phyloP scores from a whole-genome alignment of 2,888 invertebrate species.

The Xylota segnis region DNA sequence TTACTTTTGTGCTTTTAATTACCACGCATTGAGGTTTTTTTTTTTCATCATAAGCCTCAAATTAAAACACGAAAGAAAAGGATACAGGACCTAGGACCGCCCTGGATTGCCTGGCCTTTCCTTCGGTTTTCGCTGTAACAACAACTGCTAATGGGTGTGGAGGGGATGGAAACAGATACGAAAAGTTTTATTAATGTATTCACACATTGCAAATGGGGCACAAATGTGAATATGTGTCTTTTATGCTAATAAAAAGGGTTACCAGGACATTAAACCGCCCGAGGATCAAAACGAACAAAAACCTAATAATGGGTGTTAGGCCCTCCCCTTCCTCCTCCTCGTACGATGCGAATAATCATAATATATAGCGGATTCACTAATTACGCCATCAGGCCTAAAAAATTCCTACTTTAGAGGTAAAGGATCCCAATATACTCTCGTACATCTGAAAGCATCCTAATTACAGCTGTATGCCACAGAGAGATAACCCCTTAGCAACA shows the following conservation, averaged over 20 bases:
- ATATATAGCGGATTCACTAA: constrained; percentile 73
- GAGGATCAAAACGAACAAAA: constrained; percentile 73
- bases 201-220: constrained; percentile 72
- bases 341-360: constrained; percentile 69
- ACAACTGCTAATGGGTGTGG: constrained; percentile 67
- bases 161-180: constrained; percentile 74
- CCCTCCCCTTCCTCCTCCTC: constrained; percentile 26
- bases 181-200: constrained; percentile 76
- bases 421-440: constrained; percentile 49
- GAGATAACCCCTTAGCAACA: constrained; percentile 62
- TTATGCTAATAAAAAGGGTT: constrained; percentile 77
- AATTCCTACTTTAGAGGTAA: constrained; percentile 64
- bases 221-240: constrained; percentile 75
- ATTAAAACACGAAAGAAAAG: constrained; percentile 47
- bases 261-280: constrained; percentile 75
- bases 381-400: constrained; percentile 57
- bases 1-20: constrained; percentile 74
- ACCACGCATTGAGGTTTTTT: constrained; percentile 58
- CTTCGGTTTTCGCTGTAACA: constrained; percentile 31
- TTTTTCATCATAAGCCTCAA: constrained; percentile 64
- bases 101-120: constrained; percentile 43
- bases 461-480: constrained; percentile 68
- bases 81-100: constrained; percentile 55
- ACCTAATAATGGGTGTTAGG: constrained; percentile 75
- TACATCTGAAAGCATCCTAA: constrained; percentile 44